Evolutionary conservation across 2,797 vertebrate genomes (phyloP), one percentile per base, ranked within the genome.

Genomic region (Lacerta viridis): DNA sequence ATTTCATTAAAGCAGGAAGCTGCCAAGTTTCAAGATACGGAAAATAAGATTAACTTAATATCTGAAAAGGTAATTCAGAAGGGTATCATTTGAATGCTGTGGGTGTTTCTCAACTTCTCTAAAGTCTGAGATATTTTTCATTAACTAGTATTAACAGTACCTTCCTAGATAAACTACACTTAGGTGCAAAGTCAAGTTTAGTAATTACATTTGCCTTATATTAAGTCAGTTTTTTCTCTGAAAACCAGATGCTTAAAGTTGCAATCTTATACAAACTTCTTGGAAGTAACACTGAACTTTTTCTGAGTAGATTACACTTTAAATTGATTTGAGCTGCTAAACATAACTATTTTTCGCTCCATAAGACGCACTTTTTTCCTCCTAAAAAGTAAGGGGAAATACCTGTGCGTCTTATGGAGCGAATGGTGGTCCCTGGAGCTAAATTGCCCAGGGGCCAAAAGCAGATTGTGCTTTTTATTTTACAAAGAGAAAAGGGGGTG

Each of bases 31-130:
- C 95, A 97, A 92, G 94, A 95, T 61, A 93, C 98, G 94, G 97
- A 98, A 96, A 97, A 97, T 87, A 97, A 98, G 95, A 95, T 99
- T 20, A 94, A 94, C 27, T 92, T 96, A 66, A 97, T 99, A 93
- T 98, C 98, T 83, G 95, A 97, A 93, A 98, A 99, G 98, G 99
- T 99, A 95, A 90, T 91, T 92, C 69, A 68, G 55, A 81, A 76
- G 29, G 1, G 46, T 85, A 68, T 39, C 25, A 25, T 55, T 77
- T 41, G 64, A 66, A 66, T 25, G 59, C 2, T 64, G 2, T 66
- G 27, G 13, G 7, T 76, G 7, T 85, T 74, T 43, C 7, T 75
- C 17, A 68, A 83, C 4, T 20, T 33, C 39, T 79, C 17, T 72
- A 71, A 88, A 79, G 43, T 46, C 18, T 79, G n/a, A 5, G 6